phyloP scores from a whole-genome alignment of 2,888 invertebrate genomes.

The Ophion ventricosus region DNA sequence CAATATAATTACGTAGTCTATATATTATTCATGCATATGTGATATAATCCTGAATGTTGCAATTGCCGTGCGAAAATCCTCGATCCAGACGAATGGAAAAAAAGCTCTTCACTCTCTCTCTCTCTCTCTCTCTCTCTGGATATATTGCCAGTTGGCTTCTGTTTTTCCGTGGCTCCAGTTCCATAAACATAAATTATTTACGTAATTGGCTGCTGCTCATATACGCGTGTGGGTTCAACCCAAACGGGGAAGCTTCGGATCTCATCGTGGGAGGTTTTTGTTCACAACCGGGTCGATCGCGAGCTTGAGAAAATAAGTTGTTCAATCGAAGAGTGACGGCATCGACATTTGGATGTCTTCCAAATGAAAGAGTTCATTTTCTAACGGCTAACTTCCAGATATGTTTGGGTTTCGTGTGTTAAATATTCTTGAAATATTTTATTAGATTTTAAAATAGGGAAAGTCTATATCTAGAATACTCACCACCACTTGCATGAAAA shows the following conservation, averaged over 20 bases:
- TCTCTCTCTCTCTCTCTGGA: neutral
- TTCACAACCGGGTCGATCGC: too few relatives aligned
- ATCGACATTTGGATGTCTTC: too few relatives aligned
- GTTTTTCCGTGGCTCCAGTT: slow-evolving; percentile 3
- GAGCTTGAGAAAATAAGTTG: too few relatives aligned
- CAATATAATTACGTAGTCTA: slow-evolving; percentile 19
- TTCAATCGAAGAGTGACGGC: too few relatives aligned
- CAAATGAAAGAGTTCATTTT: too few relatives aligned
- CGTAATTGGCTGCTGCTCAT: slow-evolving; percentile 21
- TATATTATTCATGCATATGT: slow-evolving; percentile 8
- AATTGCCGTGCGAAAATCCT: slow-evolving; percentile 45
- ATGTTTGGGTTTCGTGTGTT: too few relatives aligned
- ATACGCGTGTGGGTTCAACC: slow-evolving; percentile 1
- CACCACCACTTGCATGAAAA: too few relatives aligned
- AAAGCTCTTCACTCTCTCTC: neutral
- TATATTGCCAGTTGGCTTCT: neutral
- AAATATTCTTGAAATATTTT: too few relatives aligned
- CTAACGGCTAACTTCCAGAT: too few relatives aligned
- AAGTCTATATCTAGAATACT: too few relatives aligned
- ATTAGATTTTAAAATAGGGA: too few relatives aligned
- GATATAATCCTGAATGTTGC: slow-evolving; percentile 28
- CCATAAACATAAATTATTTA: slow-evolving; percentile 35
- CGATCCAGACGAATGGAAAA: neutral
- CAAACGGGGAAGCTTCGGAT: slow-evolving; percentile 18
- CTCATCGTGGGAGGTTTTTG: neutral